Evolutionary conservation across 1,140 invertebrate species (phyloP).

Genomic region (Oedothorax gibbosus): DNA sequence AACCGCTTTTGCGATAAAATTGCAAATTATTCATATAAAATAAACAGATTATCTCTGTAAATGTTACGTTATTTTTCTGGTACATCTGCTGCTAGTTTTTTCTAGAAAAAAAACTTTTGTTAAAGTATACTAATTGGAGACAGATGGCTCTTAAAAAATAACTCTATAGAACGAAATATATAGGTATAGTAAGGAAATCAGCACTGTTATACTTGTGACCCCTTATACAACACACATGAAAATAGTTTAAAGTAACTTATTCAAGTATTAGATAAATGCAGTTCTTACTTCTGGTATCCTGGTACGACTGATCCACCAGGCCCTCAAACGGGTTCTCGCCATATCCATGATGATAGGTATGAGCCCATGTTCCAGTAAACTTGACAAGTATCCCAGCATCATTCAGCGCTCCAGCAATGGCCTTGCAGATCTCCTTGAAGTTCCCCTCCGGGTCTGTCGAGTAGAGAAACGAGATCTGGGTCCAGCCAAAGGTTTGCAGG

Average conservation of each 20-base stretch:
- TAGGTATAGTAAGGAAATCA: too few relatives aligned
- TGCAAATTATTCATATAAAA: too few relatives aligned
- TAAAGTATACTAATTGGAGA: too few relatives aligned
- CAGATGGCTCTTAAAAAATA: too few relatives aligned
- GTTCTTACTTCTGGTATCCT: constrained; percentile 82
- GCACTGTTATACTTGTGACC: too few relatives aligned
- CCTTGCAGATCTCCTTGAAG: constrained; percentile 79
- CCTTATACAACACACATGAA: too few relatives aligned
- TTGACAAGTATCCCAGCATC: constrained; percentile 77
- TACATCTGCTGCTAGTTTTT: too few relatives aligned
- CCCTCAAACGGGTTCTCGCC: constrained; percentile 80
- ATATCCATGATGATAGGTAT: constrained; percentile 81
- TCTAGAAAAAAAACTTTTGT: too few relatives aligned
- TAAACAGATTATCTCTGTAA: too few relatives aligned
- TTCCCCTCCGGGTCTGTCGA: constrained; percentile 78
- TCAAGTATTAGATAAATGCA: neutral
- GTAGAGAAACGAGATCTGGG: constrained; percentile 76
- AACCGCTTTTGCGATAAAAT: too few relatives aligned
- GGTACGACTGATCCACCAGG: constrained; percentile 80
- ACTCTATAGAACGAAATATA: too few relatives aligned
- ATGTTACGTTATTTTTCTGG: too few relatives aligned
- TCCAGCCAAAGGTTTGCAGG: constrained; percentile 77
- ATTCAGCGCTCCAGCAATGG: constrained; percentile 77
- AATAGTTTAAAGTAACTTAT: neutral
- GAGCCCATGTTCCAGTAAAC: constrained; percentile 77